Base-by-base conservation (phyloP, 2,888 invertebrate genomes). In the Scaptomyza caliginosa region DNA sequence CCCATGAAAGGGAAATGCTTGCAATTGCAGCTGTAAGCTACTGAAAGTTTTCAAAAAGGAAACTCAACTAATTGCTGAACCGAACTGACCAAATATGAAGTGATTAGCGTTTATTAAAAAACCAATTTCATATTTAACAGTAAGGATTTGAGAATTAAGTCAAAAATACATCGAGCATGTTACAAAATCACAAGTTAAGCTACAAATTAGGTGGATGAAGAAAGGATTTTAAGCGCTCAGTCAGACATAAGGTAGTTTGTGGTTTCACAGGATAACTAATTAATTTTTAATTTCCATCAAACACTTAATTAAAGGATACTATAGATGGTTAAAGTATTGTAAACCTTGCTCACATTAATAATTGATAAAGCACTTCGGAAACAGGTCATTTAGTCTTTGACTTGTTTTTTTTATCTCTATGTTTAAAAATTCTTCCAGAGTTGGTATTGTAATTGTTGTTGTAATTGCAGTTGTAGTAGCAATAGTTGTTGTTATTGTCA, bases 1-100 rank as follows among this genome's bases (percentile, higher is more conserved):
- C 73, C 57, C 68, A 56, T 60, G 63, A 76, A 77, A 69, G 69
- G 80, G 68, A 83, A 77, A 72, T 60, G 52, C 56, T 30, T 65
- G 58, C 77, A 57, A 62, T 48, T 66, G 58, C 62, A 68, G 55
- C 55, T 63, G 59, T 34, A 46, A 54, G 64, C 70, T 63, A 79
- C 76, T 34, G 72, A 63, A 82, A 56, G 32, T 17, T 17, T 11
- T 28, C 13, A 32, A 17, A 17, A 38, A 19, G 11, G 13, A 8
- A 16, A 36, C 34, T 17, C 2, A 17, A 36, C 34, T 17, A 8
- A 6, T 16, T 8, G 4, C 16, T 32, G 30, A 32, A 13, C 30
- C 0, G 2, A 30, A 30, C 3, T 4, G 1, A 26, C 4, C 4
- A 30, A n/a, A 30, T 30, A n/a, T 6, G 24, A 24, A 24, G 24